These are phyloP conservation scores for Neuroterus valhalla DNA, from an alignment of 1,140 invertebrate species.

Conservation along the genomic window DNA sequence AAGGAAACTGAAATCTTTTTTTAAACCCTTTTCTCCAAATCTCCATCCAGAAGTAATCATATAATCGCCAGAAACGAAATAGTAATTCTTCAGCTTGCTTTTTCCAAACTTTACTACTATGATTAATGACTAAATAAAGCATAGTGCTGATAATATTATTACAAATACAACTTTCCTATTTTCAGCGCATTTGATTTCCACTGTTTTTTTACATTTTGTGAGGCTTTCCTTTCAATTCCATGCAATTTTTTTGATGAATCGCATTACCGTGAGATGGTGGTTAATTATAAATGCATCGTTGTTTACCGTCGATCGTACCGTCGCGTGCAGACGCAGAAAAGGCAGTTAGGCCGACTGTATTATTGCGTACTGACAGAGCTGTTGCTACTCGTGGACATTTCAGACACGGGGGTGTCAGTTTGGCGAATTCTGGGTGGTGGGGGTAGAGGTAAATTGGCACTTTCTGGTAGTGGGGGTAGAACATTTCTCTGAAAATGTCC, in stretches of 20 bases:
- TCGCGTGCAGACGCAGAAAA: slow-evolving; percentile 65
- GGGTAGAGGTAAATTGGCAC: slow-evolving; percentile 69
- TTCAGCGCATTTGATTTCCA: not conserved
- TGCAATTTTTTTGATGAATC: not conserved
- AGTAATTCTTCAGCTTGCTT: too few relatives aligned
- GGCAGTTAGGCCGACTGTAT: slow-evolving; percentile 65
- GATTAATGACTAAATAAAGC: too few relatives aligned
- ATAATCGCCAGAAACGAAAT: too few relatives aligned
- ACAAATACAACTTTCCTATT: too few relatives aligned
- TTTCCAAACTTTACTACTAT: too few relatives aligned
- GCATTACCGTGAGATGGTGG: slow-evolving; percentile 25
- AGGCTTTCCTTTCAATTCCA: not conserved
- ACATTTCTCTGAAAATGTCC: slow-evolving; percentile 87
- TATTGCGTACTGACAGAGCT: slow-evolving; percentile 65
- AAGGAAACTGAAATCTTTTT: too few relatives aligned
- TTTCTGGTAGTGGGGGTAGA: slow-evolving; percentile 80
- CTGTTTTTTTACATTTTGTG: not conserved
- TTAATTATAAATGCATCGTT: too few relatives aligned
- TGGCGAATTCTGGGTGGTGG: slow-evolving; percentile 54
- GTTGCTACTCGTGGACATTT: slow-evolving; percentile 63
- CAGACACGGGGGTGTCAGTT: slow-evolving; percentile 53
- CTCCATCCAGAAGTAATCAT: too few relatives aligned
- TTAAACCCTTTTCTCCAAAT: too few relatives aligned
- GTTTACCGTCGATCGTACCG: slow-evolving; percentile 54
- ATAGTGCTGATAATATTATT: too few relatives aligned